Percentiles rank a stretch among this genome's conserved stretches.
Evolutionary conservation across 35 echinoderm and acorn worm species (phyloP).

Genomic region (Nesometra sesokonis): DNA sequence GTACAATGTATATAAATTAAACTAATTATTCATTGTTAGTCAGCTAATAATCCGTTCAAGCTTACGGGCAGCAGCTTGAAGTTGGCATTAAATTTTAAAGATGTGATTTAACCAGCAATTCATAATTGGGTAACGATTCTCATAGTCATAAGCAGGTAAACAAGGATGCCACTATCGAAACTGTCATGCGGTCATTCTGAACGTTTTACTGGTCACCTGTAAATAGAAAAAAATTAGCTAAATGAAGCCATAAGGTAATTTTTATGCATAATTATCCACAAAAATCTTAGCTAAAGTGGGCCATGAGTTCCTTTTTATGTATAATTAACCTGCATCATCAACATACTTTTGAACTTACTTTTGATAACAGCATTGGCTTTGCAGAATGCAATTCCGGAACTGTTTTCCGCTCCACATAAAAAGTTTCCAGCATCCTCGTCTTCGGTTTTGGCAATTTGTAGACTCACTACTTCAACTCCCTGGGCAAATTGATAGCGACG

Average conservation of each 20-base stretch:
- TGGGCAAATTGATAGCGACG: slow-evolving; percentile 6
- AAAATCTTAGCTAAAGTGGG: too few relatives aligned
- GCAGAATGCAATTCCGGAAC: slow-evolving; percentile 7
- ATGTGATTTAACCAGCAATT: background rate
- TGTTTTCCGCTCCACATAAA: slow-evolving; percentile 27
- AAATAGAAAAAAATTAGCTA: too few relatives aligned
- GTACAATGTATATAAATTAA: background rate
- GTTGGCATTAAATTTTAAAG: background rate
- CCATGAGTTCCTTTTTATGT: too few relatives aligned
- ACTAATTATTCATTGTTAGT: background rate
- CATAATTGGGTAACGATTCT: too few relatives aligned
- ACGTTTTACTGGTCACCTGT: background rate
- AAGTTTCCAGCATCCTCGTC: slow-evolving; percentile 31
- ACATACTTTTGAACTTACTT: background rate
- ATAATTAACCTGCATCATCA: too few relatives aligned
- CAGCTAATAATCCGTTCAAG: background rate
- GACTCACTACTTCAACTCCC: slow-evolving; percentile 7
- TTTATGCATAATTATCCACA: too few relatives aligned
- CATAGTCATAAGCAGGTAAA: too few relatives aligned
- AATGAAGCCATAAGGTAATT: too few relatives aligned
- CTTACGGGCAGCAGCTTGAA: background rate
- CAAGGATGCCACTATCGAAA: too few relatives aligned
- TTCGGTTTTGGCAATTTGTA: slow-evolving; percentile 8
- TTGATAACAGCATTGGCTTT: background rate
- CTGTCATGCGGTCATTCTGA: too few relatives aligned